Evolutionary conservation across 1,140 invertebrate genomes (phyloP).

Genomic region (Diorhabda elongata): DNA sequence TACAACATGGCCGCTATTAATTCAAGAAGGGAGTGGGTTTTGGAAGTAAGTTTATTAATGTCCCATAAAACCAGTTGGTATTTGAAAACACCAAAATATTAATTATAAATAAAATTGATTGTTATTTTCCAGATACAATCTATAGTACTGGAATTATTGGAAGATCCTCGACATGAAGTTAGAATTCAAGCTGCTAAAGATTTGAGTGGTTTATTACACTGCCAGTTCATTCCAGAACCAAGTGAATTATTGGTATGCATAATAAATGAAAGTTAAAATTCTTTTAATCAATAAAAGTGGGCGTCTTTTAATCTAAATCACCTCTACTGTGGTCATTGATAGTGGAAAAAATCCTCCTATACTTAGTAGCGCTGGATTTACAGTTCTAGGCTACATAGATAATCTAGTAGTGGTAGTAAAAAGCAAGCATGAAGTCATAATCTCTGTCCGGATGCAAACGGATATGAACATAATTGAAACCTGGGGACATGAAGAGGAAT

Average conservation of each 20-base stretch:
- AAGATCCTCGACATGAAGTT: constrained; percentile 72
- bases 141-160: constrained; percentile 61
- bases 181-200: constrained; percentile 76
- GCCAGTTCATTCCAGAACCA: constrained; percentile 65
- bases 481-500: too few species aligned
- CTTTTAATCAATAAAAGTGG: too few species aligned
- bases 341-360: too few species aligned
- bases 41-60: constrained; percentile 42
- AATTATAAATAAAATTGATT: neutral
- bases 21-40: constrained; percentile 55
- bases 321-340: too few species aligned
- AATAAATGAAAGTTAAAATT: too few species aligned
- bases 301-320: too few species aligned
- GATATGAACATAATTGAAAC: too few species aligned
- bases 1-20: constrained; percentile 74
- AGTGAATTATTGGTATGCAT: constrained; percentile 53
- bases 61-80: neutral
- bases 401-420: too few species aligned
- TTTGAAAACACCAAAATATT: neutral
- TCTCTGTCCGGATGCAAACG: too few species aligned
- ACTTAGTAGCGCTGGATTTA: too few species aligned
- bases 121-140: constrained; percentile 49
- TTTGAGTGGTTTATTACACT: constrained; percentile 83
- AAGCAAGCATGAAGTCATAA: too few species aligned
- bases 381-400: too few species aligned